Base-by-base conservation (phyloP, 2,888 invertebrate genomes). In the Tholera decimalis region DNA sequence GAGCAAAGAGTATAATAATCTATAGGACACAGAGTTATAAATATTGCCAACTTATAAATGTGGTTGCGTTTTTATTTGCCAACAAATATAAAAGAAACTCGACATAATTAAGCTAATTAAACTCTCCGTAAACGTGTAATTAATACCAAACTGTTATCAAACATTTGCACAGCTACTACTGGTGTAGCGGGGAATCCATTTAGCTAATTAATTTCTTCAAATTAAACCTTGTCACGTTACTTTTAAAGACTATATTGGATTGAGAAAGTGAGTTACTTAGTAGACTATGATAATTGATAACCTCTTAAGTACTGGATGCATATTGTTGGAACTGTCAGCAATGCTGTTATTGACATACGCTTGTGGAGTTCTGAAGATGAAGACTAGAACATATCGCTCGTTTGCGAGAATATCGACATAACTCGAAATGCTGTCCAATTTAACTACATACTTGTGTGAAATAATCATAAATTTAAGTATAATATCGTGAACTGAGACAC, bases 191-290 rank as follows among this genome's bases (percentile, higher is more conserved):
- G 39, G 33, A 57, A 62, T 47, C 78, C 69, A 82, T 80, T 83
- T 69, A 20, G 39, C 46, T 83, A 80, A 82, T 83, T 83, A 81
- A 68, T 64, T 77, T 15, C n/a, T 20, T n/a, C 3, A 46, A 49
- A 56, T 28, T 54, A 26, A 43, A 72, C 76, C 58, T 49, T 76
- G 51, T 15, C 0, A 0, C 0, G 5, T 20, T 24, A 13, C 0
- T 0, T 0, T 3, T 80, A 66, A 54, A 41, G 57, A 7, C 13
- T 55, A 74, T 26, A 44, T 62, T 69, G 20, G 41, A n/a, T 33
- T 60, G 56, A 18, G 5, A 18, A 2, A 8, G 13, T 24, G n/a
- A 9, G 2, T 13, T 4, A 30, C 46, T 53, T 35, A 2, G 57
- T 54, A 43, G 37, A 58, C 24, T 73, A 28, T 57, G 26, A n/a